Evolutionary conservation across 2,797 vertebrate genomes (phyloP), one percentile per base, ranked within the genome.

Genomic region (Acridotheres tristis): DNA sequence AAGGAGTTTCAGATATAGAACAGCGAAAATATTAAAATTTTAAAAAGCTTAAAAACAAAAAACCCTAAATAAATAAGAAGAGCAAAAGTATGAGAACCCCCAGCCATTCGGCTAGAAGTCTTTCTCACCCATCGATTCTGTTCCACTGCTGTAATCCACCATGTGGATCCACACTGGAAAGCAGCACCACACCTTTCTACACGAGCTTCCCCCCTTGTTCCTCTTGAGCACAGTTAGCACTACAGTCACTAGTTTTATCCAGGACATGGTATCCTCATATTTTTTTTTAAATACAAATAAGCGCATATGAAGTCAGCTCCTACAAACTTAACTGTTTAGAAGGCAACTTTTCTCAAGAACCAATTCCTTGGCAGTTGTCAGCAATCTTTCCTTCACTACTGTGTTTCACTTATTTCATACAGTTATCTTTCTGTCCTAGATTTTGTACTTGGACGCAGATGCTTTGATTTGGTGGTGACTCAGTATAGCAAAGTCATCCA

Each of bases 401-500:
- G 66, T 75, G 27, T 88, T 95, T 85, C 78, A 74, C 20, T 86
- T 90, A 90, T 83, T 93, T 78, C 67, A 71, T 27, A 71, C 27
- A 89, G 63, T 74, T 93, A 87, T 54, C 36, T 62, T 65, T 80
- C 75, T 81, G 48, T 84, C 34, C 48, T 67, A 91, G n/a, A 86
- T 68, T 94, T 81, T 61, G 69, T 48, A 85, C 48, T 86, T 53
- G 71, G 53, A 85, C 7, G 14, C 34, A 54, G 75, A 42, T 89
- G 66, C 42, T 94, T 94, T 84, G 88, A 94, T 93, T 94, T 85
- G 78, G 62, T 0, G 1, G 42, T 77, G 71, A 88, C 78, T 94
- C 79, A 72, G 82, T 85, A 93, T 43, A 92, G 63, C 61, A 86
- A 91, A 90, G 54, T 66, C 74, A 95, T 75, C 80, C 84, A 91